These are phyloP conservation scores for Platycercus adscitus DNA, from an alignment of 2,113 vertebrate species.

Conservation along the genomic window DNA sequence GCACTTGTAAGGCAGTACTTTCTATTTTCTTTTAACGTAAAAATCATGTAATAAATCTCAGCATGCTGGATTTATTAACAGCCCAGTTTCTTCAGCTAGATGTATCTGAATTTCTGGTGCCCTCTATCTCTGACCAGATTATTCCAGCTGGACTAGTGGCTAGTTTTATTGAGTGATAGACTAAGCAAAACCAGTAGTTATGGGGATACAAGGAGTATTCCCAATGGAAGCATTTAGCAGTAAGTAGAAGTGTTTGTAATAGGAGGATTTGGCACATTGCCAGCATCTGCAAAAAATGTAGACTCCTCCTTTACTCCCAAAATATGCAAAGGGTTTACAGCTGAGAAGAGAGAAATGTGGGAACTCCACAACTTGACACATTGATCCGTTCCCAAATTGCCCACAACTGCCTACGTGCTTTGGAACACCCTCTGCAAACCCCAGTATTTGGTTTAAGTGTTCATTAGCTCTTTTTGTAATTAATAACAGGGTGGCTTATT, in stretches of 20 bases:
- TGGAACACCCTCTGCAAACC: conserved; percentile 41
- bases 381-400: conserved; percentile 29
- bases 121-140: conserved; percentile 6
- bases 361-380: conserved; percentile 54
- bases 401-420: conserved; percentile 54
- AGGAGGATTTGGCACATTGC: conserved; percentile 16
- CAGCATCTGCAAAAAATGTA: conserved; percentile 58
- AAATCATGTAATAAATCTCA: conserved; percentile 13
- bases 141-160: conserved; percentile 29
- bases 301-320: conserved; percentile 48
- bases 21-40: not conserved
- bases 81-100: not conserved
- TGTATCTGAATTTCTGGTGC: conserved; percentile 1
- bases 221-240: conserved; percentile 38
- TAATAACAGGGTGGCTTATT: conserved; percentile 41
- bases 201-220: conserved; percentile 9
- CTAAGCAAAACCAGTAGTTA: conserved; percentile 62
- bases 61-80: not conserved
- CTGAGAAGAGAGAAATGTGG: conserved; percentile 63
- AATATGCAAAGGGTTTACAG: conserved; percentile 60
- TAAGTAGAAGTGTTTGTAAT: conserved; percentile 49
- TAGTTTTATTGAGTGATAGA: conserved; percentile 42
- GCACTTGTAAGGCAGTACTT: conserved; percentile 13
- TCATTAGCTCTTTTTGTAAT: conserved; percentile 11
- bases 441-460: conserved; percentile 15